Evolutionary conservation across 2,888 invertebrate species (phyloP), one percentile per base, ranked within the genome.

Genomic region (Silvanus unidentatus): DNA sequence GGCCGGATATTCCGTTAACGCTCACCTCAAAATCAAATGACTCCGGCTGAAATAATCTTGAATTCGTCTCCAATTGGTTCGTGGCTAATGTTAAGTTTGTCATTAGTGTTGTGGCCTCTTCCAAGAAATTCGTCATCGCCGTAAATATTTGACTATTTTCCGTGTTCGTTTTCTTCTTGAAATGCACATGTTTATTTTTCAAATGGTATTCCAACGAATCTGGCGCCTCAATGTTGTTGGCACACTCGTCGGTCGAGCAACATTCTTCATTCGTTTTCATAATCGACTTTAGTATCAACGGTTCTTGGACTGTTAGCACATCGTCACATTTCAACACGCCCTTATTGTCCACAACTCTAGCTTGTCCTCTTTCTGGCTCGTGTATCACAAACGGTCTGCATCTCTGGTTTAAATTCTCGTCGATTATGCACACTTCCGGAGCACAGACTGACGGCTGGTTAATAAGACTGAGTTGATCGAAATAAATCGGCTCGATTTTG

Each of bases 71-170:
- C 10, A 12, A n/a, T 32, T 12, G 32, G 5, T 12, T 12, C 5
- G 32, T n/a, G 13, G 32, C 32, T 12, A 32, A 3, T n/a, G 54
- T 51, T 16, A 73, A 47, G 48, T 70, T 71, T 2, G 56, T 60
- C 62, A 73, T 71, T 11, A 73, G 47, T 44, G 56, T 59, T 5
- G 70, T 68, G 2, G 72, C 72, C 62, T 73, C 72, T 49, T 68
- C 68, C 44, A 73, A 58, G 49, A 74, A 73, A 27, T 63, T 63
- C 1, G 72, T 65, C 65, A 73, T 72, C 0, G 66, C 67, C 49
- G 65, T 61, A 22, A 69, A 48, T 57, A 72, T 66, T 22, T 63
- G 54, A 10, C 64, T 58, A 38, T 60, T 57, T 16, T 63, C 56
- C 5, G 50, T 43, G 22, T 48, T 47, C 12, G 32, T 40, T 14